Base-by-base conservation (phyloP, 2,797 vertebrate genomes). In the Esox masquinongy region DNA sequence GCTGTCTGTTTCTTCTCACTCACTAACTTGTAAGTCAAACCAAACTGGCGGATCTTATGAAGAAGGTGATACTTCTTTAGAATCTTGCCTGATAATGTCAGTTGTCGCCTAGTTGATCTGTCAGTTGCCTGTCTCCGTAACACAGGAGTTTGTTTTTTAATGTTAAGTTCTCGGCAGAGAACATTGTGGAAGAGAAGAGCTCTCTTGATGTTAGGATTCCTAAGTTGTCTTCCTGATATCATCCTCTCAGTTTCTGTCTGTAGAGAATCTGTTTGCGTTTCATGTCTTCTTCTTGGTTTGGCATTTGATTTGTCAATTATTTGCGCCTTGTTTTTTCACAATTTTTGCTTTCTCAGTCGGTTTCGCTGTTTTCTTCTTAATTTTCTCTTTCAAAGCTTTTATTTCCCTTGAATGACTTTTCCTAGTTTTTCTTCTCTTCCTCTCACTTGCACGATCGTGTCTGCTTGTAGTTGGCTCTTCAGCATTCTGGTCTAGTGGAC, bases 141-240 rank as follows among this genome's bases (percentile, higher is more conserved):
- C n/a, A n/a, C n/a, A n/a, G n/a, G n/a, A n/a, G n/a, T n/a, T n/a
- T n/a, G n/a, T n/a, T n/a, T n/a, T n/a, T n/a, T n/a, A n/a, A n/a
- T n/a, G n/a, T n/a, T 31, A 16, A 73, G 66, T 47, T 77, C 75
- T 77, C 11, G 16, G 50, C 43, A 49, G 24, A 73, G 66, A 73
- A 71, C 71, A 74, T 56, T 80, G 79, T 77, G 75, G 68, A 80
- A 77, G 22, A 74, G 51, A 78, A 78, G 67, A 15, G 75, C 16
- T 71, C 56, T 80, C 34, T 67, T 78, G 47, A 81, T 70, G 22
- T 64, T 73, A 26, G 66, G 76, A 68, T 74, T 80, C 17, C 17
- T 68, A 72, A 73, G 51, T 61, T 51, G 31, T 24, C 72, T 80
- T 80, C 79, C 75, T 70, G 43, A 70, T 19, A 75, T 24, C 69